Conservation (phyloP, 2,888 invertebrate genomes). For the Cosmopolites sordidus region DNA sequence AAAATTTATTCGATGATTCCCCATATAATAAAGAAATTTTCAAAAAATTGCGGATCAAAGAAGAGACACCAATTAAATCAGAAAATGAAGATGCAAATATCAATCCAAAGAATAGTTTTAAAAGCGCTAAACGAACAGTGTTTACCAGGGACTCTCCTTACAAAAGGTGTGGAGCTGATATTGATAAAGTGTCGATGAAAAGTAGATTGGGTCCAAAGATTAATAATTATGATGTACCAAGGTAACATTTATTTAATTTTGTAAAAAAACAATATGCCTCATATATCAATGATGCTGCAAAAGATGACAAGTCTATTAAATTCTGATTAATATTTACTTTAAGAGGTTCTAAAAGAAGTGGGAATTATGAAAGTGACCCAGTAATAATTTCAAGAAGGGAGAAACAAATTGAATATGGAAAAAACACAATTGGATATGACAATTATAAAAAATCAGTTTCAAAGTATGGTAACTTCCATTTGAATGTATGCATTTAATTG, state of each 20-base stretch:
- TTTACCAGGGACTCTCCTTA: conserved; percentile 27
- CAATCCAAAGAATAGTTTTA: conserved; percentile 6
- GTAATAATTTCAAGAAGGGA: conserved; percentile 70
- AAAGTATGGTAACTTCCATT: conserved; percentile 49
- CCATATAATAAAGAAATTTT: conserved; percentile 36
- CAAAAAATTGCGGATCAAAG: conserved; percentile 28
- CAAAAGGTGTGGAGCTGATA: conserved; percentile 15
- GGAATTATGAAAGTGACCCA: conserved; percentile 64
- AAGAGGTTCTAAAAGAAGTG: conserved; percentile 21
- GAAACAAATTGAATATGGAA: conserved; percentile 93
- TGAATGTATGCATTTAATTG: neutral
- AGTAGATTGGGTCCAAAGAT: conserved; percentile 24
- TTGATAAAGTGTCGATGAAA: conserved; percentile 16
- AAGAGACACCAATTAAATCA: conserved; percentile 28
- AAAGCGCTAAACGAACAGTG: conserved; percentile 28
- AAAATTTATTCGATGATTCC: conserved; percentile 30
- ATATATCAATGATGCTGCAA: too few relatives aligned
- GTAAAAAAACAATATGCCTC: too few relatives aligned
- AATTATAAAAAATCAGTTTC: conserved; percentile 67
- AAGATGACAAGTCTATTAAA: too few relatives aligned
- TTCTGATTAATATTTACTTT: too few relatives aligned
- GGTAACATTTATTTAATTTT: too few relatives aligned
- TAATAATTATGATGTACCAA: conserved; percentile 2
- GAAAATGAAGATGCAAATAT: conserved; percentile 16
- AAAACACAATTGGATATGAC: conserved; percentile 84